Base-by-base conservation (phyloP, 2,797 vertebrate genomes). In the Chelonia mydas region DNA sequence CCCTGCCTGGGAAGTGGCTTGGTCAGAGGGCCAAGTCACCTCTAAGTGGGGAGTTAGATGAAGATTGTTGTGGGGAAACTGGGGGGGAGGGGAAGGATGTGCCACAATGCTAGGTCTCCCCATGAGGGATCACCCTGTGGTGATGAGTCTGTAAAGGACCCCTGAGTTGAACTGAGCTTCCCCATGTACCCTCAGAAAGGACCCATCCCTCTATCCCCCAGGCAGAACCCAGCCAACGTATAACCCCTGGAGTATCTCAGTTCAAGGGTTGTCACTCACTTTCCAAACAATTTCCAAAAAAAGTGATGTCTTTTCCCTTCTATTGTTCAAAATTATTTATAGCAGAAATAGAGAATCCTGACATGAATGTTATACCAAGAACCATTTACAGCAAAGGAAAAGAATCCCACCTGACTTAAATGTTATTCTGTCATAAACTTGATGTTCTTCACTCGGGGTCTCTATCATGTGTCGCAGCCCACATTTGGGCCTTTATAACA, bases 381-480 rank as follows among this genome's bases (percentile, higher is more conserved):
- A 21, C 51, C 21, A 59, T 1, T 28, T 59, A 65, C n/a, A 23
- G 9, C 5, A 37, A 72, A 25, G 19, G 25, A 77, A 25, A 80
- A 2, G 3, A 19, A 6, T 87, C 45, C 6, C 28, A n/a, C 4
- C 0, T 3, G 3, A 33, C 25, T 76, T 83, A 17, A 13, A 55
- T 31, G 28, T 33, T 33, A 2, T 1, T 45, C 59, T 82, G 5
- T 37, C 17, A 10, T 27, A 51, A 41, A 9, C 0, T 25, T 4
- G 5, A 7, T 31, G 78, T 84, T 37, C 83, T 90, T 1, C 15
- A 59, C 41, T 85, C 8, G 37, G 51, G 11, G 1, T 41, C 88
- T 55, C 78, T 2, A 7, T 25, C 83, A 0, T 5, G 4, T 3
- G 1, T 28, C 74, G 0, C 7, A 6, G 7, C 41, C 1, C 0